Evolutionary conservation across 2,113 vertebrate genomes (phyloP).

Genomic region (Rhinogobius similis): DNA sequence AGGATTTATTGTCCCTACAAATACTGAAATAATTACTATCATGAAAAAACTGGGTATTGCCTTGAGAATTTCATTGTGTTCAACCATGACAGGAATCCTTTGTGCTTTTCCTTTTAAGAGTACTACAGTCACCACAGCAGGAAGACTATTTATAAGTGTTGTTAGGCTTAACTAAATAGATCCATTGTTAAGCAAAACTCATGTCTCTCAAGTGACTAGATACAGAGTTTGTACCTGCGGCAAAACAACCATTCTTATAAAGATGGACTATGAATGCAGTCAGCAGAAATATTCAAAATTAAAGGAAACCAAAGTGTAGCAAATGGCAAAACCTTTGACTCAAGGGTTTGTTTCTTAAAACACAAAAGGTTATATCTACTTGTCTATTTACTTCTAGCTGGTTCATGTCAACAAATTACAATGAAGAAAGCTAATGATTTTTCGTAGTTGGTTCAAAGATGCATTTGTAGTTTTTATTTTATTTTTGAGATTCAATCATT

Average conservation of each 20-base stretch:
- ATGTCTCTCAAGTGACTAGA: conserved; percentile 59
- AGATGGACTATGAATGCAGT: conserved; percentile 1
- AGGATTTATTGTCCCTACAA: background rate
- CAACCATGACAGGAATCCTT: conserved; percentile 6
- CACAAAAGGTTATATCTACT: background rate
- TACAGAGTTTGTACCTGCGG: conserved; percentile 33
- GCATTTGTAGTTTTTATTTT: background rate
- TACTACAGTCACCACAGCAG: conserved; percentile 7
- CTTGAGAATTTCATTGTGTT: conserved; percentile 1
- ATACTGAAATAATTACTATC: conserved; percentile 5
- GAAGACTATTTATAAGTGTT: conserved; percentile 14
- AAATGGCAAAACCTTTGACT: background rate
- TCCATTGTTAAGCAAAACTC: conserved; percentile 52
- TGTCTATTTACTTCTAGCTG: background rate
- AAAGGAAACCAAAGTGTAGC: background rate
- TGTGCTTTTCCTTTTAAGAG: conserved; percentile 23
- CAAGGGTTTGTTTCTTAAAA: background rate
- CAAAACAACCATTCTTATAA: conserved; percentile 24
- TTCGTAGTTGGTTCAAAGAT: too few species aligned
- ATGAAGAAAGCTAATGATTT: background rate
- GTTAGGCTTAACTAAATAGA: conserved; percentile 48
- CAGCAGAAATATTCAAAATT: background rate
- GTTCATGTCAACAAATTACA: background rate
- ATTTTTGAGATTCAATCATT: background rate
- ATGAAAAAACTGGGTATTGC: background rate